phyloP scores from a whole-genome alignment of 2,888 invertebrate genomes.

The Liodrosophila aerea region DNA sequence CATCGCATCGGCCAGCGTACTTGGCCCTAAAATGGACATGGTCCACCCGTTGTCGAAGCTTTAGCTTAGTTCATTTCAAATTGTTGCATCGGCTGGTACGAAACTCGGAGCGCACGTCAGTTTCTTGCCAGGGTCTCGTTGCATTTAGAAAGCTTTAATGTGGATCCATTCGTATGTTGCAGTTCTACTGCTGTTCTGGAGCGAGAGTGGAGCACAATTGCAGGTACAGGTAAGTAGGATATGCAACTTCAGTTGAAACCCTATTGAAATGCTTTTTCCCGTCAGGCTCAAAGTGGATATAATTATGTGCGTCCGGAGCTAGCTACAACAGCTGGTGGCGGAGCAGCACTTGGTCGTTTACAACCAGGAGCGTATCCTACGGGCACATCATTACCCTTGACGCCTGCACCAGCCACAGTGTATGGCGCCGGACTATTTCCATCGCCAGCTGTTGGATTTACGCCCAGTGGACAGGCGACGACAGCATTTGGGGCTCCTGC shows the following conservation, averaged over 20 bases:
- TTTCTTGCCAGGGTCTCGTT: constrained; percentile 21
- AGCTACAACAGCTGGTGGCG: constrained; percentile 76
- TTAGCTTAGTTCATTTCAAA: constrained; percentile 62
- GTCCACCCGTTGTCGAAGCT: constrained; percentile 38
- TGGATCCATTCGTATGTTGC: constrained; percentile 45
- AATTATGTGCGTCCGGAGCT: constrained; percentile 88
- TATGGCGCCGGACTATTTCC: constrained; percentile 63
- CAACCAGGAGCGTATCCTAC: constrained; percentile 61
- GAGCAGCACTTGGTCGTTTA: constrained; percentile 55
- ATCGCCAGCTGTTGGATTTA: constrained; percentile 61
- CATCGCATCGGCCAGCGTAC: constrained; percentile 67
- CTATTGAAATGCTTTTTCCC: constrained; percentile 13
- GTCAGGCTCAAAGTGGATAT: constrained; percentile 88
- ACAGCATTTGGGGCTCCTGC: constrained; percentile 71
- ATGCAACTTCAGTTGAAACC: neutral
- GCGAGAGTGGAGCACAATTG: constrained; percentile 51
- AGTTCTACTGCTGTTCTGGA: constrained; percentile 61
- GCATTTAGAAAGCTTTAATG: constrained; percentile 51
- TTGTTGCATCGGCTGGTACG: constrained; percentile 50
- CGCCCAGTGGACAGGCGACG: constrained; percentile 62
- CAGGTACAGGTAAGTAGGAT: constrained; percentile 52
- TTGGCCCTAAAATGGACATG: constrained; percentile 74
- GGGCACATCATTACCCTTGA: constrained; percentile 62
- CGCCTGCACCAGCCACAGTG: constrained; percentile 61
- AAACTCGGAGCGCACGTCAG: constrained; percentile 33